These are phyloP conservation scores for honey bee (Apis mellifera) DNA, from an alignment of 1,140 invertebrate species.

Conservation along the genomic window DNA sequence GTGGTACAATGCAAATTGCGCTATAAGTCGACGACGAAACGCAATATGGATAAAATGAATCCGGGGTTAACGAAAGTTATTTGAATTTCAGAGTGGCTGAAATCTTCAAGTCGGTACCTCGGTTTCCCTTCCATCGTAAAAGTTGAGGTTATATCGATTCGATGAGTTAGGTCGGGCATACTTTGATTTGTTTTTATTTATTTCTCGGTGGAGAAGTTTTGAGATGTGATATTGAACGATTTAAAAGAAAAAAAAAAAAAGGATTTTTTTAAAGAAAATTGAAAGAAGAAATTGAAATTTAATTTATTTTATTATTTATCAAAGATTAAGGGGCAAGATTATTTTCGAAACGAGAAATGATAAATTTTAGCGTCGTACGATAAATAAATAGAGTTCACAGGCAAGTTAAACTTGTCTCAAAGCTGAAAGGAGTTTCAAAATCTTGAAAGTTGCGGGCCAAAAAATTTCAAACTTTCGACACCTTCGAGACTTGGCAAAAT, in stretches of 20 bases:
- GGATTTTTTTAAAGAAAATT: no score
- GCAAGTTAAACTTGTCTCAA: neutral
- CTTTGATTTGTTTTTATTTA: neutral
- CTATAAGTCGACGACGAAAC: constrained; percentile 36
- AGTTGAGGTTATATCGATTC: neutral
- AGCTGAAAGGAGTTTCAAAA: neutral
- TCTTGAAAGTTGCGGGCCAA: neutral
- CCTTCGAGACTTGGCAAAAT: neutral
- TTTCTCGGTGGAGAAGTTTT: no score
- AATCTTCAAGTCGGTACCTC: neutral
- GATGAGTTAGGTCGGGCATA: neutral
- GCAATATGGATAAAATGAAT: constrained; percentile 39
- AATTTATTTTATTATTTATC: no score
- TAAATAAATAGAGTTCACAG: neutral
- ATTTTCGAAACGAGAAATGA: no score
- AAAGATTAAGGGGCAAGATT: no score
- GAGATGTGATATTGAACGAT: neutral
- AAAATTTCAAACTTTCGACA: neutral
- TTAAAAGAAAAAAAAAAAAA: no score
- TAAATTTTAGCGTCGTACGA: no score
- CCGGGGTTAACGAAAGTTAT: constrained; percentile 29
- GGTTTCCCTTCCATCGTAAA: neutral
- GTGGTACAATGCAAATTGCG: constrained; percentile 36
- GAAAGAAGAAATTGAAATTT: no score
- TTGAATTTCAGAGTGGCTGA: constrained; percentile 31